Base-by-base conservation (phyloP, 2,888 invertebrate species). In the Spodoptera littoralis region DNA sequence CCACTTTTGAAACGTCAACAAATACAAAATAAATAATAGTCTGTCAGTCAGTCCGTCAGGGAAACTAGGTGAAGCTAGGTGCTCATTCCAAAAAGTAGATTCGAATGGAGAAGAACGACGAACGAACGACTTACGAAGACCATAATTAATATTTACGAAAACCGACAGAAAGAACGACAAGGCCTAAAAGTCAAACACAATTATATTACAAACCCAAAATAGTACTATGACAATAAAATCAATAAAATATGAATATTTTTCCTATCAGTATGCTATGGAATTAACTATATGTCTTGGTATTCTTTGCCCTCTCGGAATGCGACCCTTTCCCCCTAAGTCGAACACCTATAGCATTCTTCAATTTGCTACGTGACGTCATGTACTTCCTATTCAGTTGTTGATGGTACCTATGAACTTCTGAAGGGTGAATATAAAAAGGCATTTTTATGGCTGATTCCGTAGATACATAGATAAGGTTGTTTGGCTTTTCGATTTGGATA, bases 271-370 rank as follows among this genome's bases (percentile, higher is more conserved):
- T 72, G 68, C 59, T 48, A 55, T 58, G 53, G 64, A 67, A 74
- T 75, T 70, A 80, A 72, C 70, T 74, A 68, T 72, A 68, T 63
- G 60, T 46, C 52, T 43, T 24, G 57, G 49, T 46, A 77, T 62
- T 24, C 48, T 44, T 22, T 59, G 48, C 64, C 41, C 54, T 60
- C 12, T 22, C 50, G 76, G 79, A 75, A 79, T 79, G 67, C 58
- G 79, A 78, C 79, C 79, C 73, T 79, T 73, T 52, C 67, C 70
- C 70, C 64, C 69, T 24, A 64, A 56, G 52, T 51, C 57, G 70
- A 53, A 73, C 76, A 79, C 79, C 73, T 66, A 30, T 18, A 43
- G 62, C 69, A 78, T 80, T 79, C 81, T 75, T 73, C 65, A 71
- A 70, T 79, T 71, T 67, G 73, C 57, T 71, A 80, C 79, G 80